phyloP scores from a whole-genome alignment of 2,797 vertebrate species.

The Melanitta fusca region DNA sequence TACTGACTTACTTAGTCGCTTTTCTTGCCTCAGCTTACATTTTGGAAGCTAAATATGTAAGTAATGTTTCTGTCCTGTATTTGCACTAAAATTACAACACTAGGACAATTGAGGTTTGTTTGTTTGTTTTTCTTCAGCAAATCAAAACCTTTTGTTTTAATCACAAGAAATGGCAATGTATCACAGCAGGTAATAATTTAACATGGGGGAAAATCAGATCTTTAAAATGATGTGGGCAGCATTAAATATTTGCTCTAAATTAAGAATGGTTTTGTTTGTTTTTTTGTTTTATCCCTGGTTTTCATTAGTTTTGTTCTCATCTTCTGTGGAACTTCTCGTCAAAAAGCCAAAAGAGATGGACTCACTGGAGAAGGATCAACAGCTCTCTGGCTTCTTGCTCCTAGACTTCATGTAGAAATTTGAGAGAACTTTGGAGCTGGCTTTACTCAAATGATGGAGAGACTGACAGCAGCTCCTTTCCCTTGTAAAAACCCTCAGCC shows the following conservation, averaged over 20 bases:
- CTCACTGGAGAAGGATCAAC: conserved; percentile 1
- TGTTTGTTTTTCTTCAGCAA: background rate
- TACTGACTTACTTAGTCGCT: background rate
- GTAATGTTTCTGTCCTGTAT: background rate
- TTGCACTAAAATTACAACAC: background rate
- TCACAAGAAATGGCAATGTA: background rate
- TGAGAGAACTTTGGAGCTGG: conserved; percentile 70
- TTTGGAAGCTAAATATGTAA: background rate
- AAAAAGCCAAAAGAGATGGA: background rate
- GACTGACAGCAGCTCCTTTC: conserved; percentile 80
- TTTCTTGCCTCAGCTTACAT: background rate
- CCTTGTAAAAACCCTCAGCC: conserved; percentile 80
- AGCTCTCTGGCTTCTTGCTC: conserved; percentile 32
- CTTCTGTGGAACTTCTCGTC: conserved; percentile 36
- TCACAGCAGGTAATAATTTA: conserved; percentile 41
- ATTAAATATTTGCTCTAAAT: conserved; percentile 41
- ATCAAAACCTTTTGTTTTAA: conserved; percentile 19
- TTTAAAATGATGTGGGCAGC: background rate
- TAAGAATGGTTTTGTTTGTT: background rate
- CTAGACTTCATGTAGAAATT: conserved; percentile 68
- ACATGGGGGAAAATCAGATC: background rate
- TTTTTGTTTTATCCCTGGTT: background rate
- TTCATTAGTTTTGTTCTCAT: conserved; percentile 53
- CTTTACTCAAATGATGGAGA: conserved; percentile 78
- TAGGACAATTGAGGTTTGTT: background rate